Conservation (phyloP, 2,888 invertebrate species). For the Drosophila yooni region DNA sequence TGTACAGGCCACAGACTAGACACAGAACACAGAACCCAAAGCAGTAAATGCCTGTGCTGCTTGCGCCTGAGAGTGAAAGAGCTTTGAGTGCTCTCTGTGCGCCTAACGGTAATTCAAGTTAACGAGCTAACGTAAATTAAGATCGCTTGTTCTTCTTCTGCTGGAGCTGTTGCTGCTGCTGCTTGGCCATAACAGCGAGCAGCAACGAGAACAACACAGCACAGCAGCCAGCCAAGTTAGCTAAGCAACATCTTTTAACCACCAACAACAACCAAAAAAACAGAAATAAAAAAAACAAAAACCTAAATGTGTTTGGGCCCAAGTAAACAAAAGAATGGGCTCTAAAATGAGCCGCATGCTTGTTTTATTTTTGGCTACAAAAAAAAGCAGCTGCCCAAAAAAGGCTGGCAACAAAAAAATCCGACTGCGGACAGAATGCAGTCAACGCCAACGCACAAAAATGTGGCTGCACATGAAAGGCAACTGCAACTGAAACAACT, state of each 20-base stretch:
- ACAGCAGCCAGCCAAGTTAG: conserved; percentile 41
- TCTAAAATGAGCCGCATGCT: conserved; percentile 42
- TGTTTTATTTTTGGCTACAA: conserved; percentile 59
- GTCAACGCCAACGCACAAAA: conserved; percentile 75
- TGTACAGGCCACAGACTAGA: conserved; percentile 4
- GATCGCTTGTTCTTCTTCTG: conserved; percentile 72
- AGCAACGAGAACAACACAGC: conserved; percentile 3
- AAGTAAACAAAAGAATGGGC: conserved; percentile 70
- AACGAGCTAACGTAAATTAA: conserved; percentile 81
- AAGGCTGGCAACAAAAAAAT: conserved; percentile 47
- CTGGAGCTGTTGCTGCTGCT: conserved; percentile 1
- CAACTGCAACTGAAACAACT: conserved; percentile 29
- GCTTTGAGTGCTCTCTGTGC: conserved; percentile 30
- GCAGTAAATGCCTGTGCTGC: conserved; percentile 27
- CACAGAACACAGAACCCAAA: conserved; percentile 12
- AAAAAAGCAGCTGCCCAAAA: conserved; percentile 55
- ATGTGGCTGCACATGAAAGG: conserved; percentile 46
- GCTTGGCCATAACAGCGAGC: conserved; percentile 26
- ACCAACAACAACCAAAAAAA: conserved; percentile 14
- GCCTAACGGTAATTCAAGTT: conserved; percentile 76
- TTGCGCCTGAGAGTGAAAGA: conserved; percentile 61
- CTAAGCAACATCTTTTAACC: conserved; percentile 45
- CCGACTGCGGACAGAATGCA: conserved; percentile 52
- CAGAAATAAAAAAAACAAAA: conserved; percentile 23
- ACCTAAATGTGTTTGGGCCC: conserved; percentile 62